phyloP scores from a whole-genome alignment of 1,140 invertebrate genomes.

The Theocolax elegans region DNA sequence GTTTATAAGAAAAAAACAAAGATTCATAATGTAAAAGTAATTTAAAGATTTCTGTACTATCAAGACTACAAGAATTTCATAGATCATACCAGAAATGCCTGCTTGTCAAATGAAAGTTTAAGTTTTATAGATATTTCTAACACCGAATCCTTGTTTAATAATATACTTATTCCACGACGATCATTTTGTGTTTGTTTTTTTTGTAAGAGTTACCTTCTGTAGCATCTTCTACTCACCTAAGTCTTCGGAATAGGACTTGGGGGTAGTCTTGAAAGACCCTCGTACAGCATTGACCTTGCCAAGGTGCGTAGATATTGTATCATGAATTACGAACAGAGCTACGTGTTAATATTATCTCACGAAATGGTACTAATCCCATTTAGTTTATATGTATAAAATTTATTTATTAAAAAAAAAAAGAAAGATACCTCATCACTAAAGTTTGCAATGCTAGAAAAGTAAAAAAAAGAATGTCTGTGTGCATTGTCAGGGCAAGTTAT shows the following conservation, averaged over 20 bases:
- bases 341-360: constrained; percentile 70
- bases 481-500: too few relatives aligned
- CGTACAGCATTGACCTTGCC: constrained; percentile 69
- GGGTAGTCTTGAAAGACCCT: constrained; percentile 69
- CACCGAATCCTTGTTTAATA: constrained; percentile 33
- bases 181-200: constrained; percentile 51
- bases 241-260: constrained; percentile 67
- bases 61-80: constrained; percentile 20
- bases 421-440: constrained; percentile 52
- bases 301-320: constrained; percentile 69
- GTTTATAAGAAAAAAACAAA: background rate
- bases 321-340: constrained; percentile 70
- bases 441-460: too few relatives aligned
- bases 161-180: constrained; percentile 23
- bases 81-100: constrained; percentile 30
- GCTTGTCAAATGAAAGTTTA: constrained; percentile 21
- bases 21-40: background rate
- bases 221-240: constrained; percentile 67
- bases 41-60: background rate
- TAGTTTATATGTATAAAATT: constrained; percentile 64
- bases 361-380: constrained; percentile 67
- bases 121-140: constrained; percentile 21
- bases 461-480: too few relatives aligned
- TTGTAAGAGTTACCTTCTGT: constrained; percentile 65
- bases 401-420: constrained; percentile 54